Conservation (phyloP, 2,888 invertebrate species). For the Fragum sueziense region DNA sequence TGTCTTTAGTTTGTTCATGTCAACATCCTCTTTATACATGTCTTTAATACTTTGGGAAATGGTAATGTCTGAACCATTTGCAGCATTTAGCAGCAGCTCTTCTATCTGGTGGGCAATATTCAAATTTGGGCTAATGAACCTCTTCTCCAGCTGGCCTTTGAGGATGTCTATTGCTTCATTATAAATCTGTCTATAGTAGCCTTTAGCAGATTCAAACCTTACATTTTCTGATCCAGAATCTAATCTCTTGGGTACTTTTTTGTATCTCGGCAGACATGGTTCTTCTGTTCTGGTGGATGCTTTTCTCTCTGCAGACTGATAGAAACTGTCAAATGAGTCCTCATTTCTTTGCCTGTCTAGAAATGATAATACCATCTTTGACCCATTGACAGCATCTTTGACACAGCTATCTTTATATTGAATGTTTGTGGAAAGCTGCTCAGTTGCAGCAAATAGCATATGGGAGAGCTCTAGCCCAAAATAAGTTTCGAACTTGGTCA, state of each 20-base stretch:
- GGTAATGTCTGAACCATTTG: constrained; percentile 19
- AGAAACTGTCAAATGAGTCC: constrained; percentile 29
- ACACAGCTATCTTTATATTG: constrained; percentile 38
- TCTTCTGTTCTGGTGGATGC: constrained; percentile 20
- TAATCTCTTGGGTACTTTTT: constrained; percentile 15
- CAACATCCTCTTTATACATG: constrained; percentile 27
- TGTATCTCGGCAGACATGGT: constrained; percentile 26
- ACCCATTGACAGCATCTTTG: constrained; percentile 27
- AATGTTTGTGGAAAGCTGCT: constrained; percentile 42
- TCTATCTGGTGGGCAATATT: constrained; percentile 27
- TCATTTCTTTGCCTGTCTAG: constrained; percentile 33
- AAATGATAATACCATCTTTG: constrained; percentile 7
- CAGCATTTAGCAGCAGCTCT: constrained; percentile 27
- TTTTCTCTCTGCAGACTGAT: constrained; percentile 2
- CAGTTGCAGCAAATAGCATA: constrained; percentile 43
- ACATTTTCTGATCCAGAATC: constrained; percentile 28
- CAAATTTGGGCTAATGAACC: constrained; percentile 25
- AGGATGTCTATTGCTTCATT: constrained; percentile 33
- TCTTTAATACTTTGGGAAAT: constrained; percentile 19
- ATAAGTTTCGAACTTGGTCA: constrained; percentile 45
- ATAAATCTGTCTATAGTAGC: constrained; percentile 31
- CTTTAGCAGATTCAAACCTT: constrained; percentile 16
- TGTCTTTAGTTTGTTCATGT: constrained; percentile 6
- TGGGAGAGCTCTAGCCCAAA: constrained; percentile 47
- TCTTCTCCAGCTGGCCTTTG: constrained; percentile 15